phyloP scores from a whole-genome alignment of 2,888 invertebrate genomes.

The Ophion costatus region DNA sequence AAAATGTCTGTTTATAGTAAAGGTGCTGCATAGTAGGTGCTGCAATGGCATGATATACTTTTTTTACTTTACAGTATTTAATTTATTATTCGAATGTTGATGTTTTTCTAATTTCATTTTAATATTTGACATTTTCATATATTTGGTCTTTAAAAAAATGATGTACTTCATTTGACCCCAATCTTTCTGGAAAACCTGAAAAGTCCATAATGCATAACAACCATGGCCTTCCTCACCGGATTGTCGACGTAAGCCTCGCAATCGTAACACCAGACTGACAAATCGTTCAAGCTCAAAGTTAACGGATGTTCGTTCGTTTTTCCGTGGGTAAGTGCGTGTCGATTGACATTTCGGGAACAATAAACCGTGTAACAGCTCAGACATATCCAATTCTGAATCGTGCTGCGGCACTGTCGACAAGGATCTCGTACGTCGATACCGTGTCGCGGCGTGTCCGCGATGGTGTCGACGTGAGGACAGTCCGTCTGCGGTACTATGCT shows the following conservation, averaged over 20 bases:
- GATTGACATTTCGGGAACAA: slow-evolving; percentile 92
- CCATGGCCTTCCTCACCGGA: slow-evolving; percentile 83
- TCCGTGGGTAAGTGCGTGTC: slow-evolving; percentile 91
- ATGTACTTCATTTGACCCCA: no score
- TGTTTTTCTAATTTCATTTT: no score
- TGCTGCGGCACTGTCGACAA: slow-evolving; percentile 87
- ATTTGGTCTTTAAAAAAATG: no score
- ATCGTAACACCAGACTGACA: slow-evolving; percentile 94
- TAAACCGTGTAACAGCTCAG: slow-evolving; percentile 87
- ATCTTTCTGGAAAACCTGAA: no score
- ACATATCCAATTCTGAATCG: slow-evolving; percentile 92
- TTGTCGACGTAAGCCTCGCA: slow-evolving; percentile 94
- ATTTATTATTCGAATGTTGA: no score
- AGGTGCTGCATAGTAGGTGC: no score
- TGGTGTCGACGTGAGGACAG: slow-evolving; percentile 90
- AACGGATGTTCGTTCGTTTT: slow-evolving; percentile 88
- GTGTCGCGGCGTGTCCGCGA: slow-evolving; percentile 85
- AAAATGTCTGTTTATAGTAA: no score
- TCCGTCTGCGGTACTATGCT: slow-evolving; percentile 89
- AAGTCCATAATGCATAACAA: no score
- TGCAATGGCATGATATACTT: no score
- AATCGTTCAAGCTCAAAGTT: slow-evolving; percentile 91
- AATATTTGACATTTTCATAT: no score
- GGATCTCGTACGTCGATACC: slow-evolving; percentile 85
- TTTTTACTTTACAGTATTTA: no score